A percentile compares a stretch with the other conserved stretches of the same genome.
Evolutionary conservation across 92 coral and sea anemone species (phyloP).

Genomic region (Paragorgia papillata): DNA sequence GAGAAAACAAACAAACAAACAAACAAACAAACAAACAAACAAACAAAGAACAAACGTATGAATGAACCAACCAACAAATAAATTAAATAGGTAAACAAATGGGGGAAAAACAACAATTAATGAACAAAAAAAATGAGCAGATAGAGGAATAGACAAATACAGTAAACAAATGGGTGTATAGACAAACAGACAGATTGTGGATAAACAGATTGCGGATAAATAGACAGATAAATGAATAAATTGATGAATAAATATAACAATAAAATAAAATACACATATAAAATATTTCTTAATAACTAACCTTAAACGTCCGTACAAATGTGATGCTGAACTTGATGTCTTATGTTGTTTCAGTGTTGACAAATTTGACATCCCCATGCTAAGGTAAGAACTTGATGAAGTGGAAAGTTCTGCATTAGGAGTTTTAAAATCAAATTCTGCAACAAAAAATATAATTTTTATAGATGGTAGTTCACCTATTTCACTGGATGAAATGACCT

Average conservation of each 20-base stretch:
- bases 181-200: too few species aligned
- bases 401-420: conserved; percentile 55
- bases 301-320: conserved; percentile 24
- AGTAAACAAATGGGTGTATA: too few species aligned
- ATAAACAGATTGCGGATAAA: not conserved
- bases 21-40: too few species aligned
- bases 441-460: not conserved
- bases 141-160: too few species aligned
- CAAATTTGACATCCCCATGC: conserved; percentile 53
- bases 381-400: conserved; percentile 71
- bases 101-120: too few species aligned
- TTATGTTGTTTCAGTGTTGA: conserved; percentile 47
- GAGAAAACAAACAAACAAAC: too few species aligned
- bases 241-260: conserved; percentile 3
- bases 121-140: too few species aligned
- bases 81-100: too few species aligned
- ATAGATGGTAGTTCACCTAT: not conserved
- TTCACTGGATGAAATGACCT: too few species aligned
- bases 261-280: not conserved
- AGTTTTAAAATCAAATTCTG: conserved; percentile 76
- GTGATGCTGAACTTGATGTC: conserved; percentile 18
- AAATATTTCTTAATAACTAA: too few species aligned
- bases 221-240: not conserved
- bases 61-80: too few species aligned
- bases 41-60: too few species aligned